These are phyloP conservation scores for Eurystomus glaucurus DNA, from an alignment of 2,797 vertebrate genomes.

Conservation along the genomic window DNA sequence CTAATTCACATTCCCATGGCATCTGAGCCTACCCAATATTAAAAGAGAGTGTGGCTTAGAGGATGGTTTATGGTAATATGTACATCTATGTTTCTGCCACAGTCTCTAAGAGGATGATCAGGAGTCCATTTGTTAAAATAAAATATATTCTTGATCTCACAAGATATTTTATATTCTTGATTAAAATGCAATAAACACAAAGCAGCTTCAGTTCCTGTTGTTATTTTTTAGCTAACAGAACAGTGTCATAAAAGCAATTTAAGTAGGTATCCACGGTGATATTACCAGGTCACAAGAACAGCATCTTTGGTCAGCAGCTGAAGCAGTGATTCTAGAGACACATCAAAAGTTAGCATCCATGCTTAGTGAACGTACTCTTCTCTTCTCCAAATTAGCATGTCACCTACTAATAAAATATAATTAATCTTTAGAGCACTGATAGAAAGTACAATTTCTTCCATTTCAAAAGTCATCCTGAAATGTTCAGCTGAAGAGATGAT, in stretches of 20 bases:
- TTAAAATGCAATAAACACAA: neutral
- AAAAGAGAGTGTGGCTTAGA: neutral
- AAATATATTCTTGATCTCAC: neutral
- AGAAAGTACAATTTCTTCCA: neutral
- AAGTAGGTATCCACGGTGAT: neutral
- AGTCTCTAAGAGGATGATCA: neutral
- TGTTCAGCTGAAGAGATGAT: neutral
- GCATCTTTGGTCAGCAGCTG: neutral
- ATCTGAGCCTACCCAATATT: neutral
- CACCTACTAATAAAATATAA: neutral
- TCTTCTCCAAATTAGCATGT: neutral
- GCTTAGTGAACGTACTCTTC: neutral
- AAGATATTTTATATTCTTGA: neutral
- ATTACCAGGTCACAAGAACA: neutral
- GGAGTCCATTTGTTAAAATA: neutral
- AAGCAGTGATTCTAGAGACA: neutral
- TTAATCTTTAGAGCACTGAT: neutral
- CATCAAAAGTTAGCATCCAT: neutral
- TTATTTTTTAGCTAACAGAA: neutral
- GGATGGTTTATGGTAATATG: neutral
- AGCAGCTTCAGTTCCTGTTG: neutral
- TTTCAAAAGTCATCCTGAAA: conserved; percentile 16
- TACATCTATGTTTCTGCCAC: neutral
- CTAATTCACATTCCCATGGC: conserved; percentile 3
- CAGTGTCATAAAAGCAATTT: neutral